Evolutionary conservation across 1,140 invertebrate species (phyloP).

Genomic region (Bombyx mori): ASM3026992v2 NC_085115.1:10160501-10161000

Average conservation of each 20-base stretch:
- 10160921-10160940: no score
- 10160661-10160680: no score
- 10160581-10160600: slow-evolving; percentile 5
- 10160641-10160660: no score
- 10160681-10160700: neutral
- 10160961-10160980: no score
- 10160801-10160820: slow-evolving; percentile 1
- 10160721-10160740: slow-evolving; percentile 5
- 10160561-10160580: slow-evolving; percentile 6
- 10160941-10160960: no score
- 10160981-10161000: no score
- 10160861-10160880: no score
- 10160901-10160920: no score
- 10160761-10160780: slow-evolving; percentile 1
- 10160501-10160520: slow-evolving; percentile 15
- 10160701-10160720: neutral
- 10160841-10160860: no score
- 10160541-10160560: slow-evolving; percentile 7
- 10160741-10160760: slow-evolving; percentile 2
- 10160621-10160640: no score
- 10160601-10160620: neutral
- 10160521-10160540: slow-evolving; percentile 12
- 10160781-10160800: neutral
- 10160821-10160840: no score
- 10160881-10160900: no score